Percentiles rank a stretch among this genome's conserved stretches.
phyloP scores from a whole-genome alignment of 2,113 vertebrate species.

The Chaetodon trifascialis region DNA sequence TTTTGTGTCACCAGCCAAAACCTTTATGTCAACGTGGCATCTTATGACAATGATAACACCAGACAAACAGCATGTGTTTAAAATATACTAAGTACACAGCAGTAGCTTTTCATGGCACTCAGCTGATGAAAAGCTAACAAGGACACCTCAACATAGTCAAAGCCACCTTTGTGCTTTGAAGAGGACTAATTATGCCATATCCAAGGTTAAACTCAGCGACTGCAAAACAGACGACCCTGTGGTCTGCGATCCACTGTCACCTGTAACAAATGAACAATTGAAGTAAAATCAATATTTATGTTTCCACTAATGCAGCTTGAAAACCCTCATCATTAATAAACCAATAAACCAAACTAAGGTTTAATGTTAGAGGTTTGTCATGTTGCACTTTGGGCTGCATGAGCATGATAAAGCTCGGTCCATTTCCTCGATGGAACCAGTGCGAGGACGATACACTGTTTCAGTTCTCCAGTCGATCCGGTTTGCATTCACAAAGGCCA shows the following conservation, averaged over 20 bases:
- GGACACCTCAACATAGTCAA: constrained; percentile 22
- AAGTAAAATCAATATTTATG: constrained; percentile 62
- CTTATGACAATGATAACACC: constrained; percentile 1
- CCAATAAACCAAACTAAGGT: constrained; percentile 18
- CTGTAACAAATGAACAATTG: constrained; percentile 15
- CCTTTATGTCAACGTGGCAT: constrained; percentile 2
- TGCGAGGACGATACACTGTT: too few species aligned
- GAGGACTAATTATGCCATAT: constrained; percentile 22
- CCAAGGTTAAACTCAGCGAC: background rate
- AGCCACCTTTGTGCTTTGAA: constrained; percentile 24
- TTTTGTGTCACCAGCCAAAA: background rate
- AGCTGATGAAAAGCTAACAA: constrained; percentile 34
- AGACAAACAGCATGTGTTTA: background rate
- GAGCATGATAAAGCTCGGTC: constrained; percentile 16
- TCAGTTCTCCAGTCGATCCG: too few species aligned
- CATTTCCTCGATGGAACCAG: too few species aligned
- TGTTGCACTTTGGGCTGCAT: constrained; percentile 18
- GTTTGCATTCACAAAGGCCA: too few species aligned
- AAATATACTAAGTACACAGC: background rate
- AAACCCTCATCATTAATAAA: constrained; percentile 32
- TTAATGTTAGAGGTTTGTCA: constrained; percentile 32
- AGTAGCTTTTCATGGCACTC: background rate
- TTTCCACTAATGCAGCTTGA: constrained; percentile 23
- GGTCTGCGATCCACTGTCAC: constrained; percentile 30
- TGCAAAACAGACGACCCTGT: constrained; percentile 32